These are phyloP conservation scores for Scomber scombrus DNA, from an alignment of 2,113 vertebrate genomes.

Conservation along the genomic window DNA sequence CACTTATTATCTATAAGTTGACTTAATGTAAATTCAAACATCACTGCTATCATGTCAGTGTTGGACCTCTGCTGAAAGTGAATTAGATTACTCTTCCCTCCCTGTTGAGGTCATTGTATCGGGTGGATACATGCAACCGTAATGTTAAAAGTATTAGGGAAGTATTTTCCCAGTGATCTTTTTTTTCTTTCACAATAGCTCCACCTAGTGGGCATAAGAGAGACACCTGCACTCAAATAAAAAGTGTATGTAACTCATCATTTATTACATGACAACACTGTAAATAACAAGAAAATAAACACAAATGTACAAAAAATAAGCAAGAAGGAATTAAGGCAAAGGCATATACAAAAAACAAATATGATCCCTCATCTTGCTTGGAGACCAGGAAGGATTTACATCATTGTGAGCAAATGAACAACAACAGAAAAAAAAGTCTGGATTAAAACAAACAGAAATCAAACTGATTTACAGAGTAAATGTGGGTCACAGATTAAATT, in stretches of 20 bases:
- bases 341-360: no score
- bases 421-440: no score
- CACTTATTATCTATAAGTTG: not conserved
- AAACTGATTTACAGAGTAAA: no score
- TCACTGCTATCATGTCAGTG: not conserved
- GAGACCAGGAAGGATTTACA: no score
- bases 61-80: not conserved
- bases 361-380: no score
- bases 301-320: no score
- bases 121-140: not conserved
- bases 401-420: no score
- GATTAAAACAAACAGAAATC: no score
- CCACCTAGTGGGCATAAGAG: constrained; percentile 55
- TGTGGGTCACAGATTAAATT: not conserved
- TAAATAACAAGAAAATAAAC: no score
- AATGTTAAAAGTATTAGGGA: not conserved
- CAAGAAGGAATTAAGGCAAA: no score
- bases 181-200: constrained; percentile 30
- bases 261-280: no score
- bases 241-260: not conserved
- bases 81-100: not conserved
- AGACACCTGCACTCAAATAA: no score
- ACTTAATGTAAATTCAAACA: not conserved
- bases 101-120: not conserved
- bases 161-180: not conserved